Percentiles rank a stretch among this genome's conserved stretches.
Evolutionary conservation across 2,113 vertebrate species (phyloP).

Genomic region (Hippopotamus amphibius): DNA sequence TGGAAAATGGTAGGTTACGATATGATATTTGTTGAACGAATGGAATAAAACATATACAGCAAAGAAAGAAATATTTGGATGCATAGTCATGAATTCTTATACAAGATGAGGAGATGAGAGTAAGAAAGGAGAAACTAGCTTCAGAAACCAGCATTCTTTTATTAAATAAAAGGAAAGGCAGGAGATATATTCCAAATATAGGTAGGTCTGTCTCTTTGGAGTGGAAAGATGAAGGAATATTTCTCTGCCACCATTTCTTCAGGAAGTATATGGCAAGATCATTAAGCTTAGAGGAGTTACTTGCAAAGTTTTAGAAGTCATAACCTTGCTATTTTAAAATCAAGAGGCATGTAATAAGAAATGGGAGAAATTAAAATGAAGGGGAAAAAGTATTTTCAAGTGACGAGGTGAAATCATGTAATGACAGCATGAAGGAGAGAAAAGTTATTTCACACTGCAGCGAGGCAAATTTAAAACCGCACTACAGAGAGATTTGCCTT

Average conservation of each 20-base stretch:
- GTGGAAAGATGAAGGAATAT: neutral
- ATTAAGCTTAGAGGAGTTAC: neutral
- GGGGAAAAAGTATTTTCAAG: neutral
- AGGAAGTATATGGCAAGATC: neutral
- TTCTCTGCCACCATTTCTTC: neutral
- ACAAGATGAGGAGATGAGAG: neutral
- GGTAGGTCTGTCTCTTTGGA: neutral
- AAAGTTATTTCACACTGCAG: neutral
- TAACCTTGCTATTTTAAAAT: slow-evolving; percentile 3
- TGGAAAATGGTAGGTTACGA: neutral
- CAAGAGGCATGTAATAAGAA: slow-evolving; percentile 7
- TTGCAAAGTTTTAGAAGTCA: neutral
- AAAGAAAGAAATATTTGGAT: neutral
- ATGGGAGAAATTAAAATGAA: slow-evolving; percentile 41
- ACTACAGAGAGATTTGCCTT: neutral
- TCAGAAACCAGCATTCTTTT: neutral
- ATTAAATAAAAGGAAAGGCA: neutral
- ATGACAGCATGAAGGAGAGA: neutral
- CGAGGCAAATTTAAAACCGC: neutral
- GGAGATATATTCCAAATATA: neutral
- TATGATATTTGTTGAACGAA: neutral
- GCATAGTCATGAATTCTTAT: neutral
- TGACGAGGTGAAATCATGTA: slow-evolving; percentile 33
- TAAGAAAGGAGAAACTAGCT: neutral
- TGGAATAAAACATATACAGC: neutral